phyloP scores from a whole-genome alignment of 2,113 vertebrate species.

The Leptocoma aspasia region DNA sequence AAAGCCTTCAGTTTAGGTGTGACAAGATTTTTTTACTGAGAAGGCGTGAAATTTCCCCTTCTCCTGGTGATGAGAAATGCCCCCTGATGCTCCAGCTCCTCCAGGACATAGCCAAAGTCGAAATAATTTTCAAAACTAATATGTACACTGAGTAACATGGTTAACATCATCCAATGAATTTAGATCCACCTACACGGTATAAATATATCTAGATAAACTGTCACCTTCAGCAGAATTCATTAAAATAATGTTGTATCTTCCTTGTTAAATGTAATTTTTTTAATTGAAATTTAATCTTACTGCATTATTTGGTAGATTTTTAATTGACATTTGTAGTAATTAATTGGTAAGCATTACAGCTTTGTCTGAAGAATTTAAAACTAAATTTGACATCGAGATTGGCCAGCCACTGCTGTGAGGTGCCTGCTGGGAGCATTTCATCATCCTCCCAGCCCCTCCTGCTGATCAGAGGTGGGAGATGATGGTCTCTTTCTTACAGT shows the following conservation, averaged over 20 bases:
- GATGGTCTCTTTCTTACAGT: conserved; percentile 79
- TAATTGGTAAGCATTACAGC: conserved; percentile 80
- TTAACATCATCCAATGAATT: conserved; percentile 75
- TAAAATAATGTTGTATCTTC: conserved; percentile 76
- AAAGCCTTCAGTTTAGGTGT: conserved; percentile 20
- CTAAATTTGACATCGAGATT: conserved; percentile 80
- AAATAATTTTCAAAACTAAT: conserved; percentile 74
- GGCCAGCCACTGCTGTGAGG: conserved; percentile 68
- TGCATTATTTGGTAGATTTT: conserved; percentile 79
- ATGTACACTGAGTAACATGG: conserved; percentile 68
- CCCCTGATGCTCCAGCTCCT: conserved; percentile 53
- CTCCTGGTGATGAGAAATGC: conserved; percentile 25
- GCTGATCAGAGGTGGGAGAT: conserved; percentile 72
- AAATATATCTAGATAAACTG: conserved; percentile 79
- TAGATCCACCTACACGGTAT: conserved; percentile 70
- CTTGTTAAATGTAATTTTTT: conserved; percentile 78
- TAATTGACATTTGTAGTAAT: conserved; percentile 87
- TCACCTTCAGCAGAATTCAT: conserved; percentile 84
- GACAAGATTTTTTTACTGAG: conserved; percentile 23
- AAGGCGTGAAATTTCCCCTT: conserved; percentile 27
- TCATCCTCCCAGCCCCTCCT: conserved; percentile 74
- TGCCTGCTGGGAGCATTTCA: conserved; percentile 79
- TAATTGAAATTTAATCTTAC: conserved; percentile 86
- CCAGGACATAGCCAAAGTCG: conserved; percentile 55
- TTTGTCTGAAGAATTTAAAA: conserved; percentile 79